phyloP scores from a whole-genome alignment of 1,140 invertebrate genomes.

The Pseudomyrmex gracilis region DNA sequence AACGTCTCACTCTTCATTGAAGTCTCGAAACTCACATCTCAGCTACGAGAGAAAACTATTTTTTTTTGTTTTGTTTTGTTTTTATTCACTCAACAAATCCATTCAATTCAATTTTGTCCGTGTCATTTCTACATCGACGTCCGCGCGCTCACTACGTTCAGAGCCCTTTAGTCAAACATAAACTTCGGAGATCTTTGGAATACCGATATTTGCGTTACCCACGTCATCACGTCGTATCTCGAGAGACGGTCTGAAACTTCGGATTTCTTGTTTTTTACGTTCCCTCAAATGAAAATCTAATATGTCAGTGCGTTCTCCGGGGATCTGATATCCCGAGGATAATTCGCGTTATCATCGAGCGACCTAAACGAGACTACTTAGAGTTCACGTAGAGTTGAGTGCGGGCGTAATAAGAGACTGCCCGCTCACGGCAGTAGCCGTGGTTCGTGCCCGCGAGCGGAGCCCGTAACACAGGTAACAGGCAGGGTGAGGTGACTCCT shows the following conservation, averaged over 20 bases:
- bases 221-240: constrained; percentile 5
- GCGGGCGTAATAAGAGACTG: constrained; percentile 79
- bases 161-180: no score
- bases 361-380: constrained; percentile 70
- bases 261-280: not conserved
- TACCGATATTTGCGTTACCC: constrained; percentile 10
- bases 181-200: not conserved
- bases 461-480: constrained; percentile 53
- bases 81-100: no score
- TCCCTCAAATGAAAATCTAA: not conserved
- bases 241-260: constrained; percentile 12
- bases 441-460: constrained; percentile 74
- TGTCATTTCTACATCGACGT: constrained; percentile 9
- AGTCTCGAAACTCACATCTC: not conserved
- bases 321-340: not conserved
- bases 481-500: constrained; percentile 64
- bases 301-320: not conserved
- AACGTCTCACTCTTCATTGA: constrained; percentile 3
- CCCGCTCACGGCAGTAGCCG: constrained; percentile 75
- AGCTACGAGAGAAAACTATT: not conserved
- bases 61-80: not conserved
- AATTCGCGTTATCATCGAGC: constrained; percentile 40
- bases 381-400: constrained; percentile 76
- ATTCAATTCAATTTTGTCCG: not conserved
- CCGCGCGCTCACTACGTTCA: constrained; percentile 3